Evolutionary conservation across 1,140 invertebrate genomes (phyloP), one percentile per base, ranked within the genome.

Genomic region (Babylonia areolata): DNA sequence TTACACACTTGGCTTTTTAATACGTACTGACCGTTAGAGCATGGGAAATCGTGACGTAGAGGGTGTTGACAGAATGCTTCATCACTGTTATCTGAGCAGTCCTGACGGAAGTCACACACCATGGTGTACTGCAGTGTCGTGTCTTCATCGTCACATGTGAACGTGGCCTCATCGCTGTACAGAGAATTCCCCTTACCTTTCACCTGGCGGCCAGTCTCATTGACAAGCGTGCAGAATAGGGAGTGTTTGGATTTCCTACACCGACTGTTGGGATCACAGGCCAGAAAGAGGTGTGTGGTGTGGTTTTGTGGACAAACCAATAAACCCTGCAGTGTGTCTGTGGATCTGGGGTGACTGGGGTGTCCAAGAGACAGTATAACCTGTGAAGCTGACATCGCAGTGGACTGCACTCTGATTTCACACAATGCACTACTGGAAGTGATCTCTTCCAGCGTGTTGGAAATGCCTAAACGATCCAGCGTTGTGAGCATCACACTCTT

Each of bases 91-190:
- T 81, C 80, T 12, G 54, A n/a, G 17, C 80, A 81, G 46, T 81
- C 80, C 31, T 33, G 3, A 31, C 51, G 42, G 80, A 33, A 64
- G 35, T 81, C 80, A 39, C 80, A 81, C 80, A 81, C 80, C 80
- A 81, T 40, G 15, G 46, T 58, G 31, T 81, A 81, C 12, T 40
- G 80, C 46, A 81, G 23, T 9, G 80, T 58, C 9, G 46, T 64
- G 0, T 20, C 3, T 28, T 64, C 46, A 58, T 81, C 80, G 1
- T 58, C 80, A 81, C 80, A 81, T n/a, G 23, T 0, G 28, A 81
- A 81, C 33, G 64, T 35, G 6, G 58, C 58, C 15, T 64, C 15
- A 23, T n/a, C 28, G 20, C 9, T 20, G 6, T 28, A 40, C 12
- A 12, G 6, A 33, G 37, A 17, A 39, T 6, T 31, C 3, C 1